Evolutionary conservation across 1,140 invertebrate genomes (phyloP).

Genomic region (Delia radicum): DNA sequence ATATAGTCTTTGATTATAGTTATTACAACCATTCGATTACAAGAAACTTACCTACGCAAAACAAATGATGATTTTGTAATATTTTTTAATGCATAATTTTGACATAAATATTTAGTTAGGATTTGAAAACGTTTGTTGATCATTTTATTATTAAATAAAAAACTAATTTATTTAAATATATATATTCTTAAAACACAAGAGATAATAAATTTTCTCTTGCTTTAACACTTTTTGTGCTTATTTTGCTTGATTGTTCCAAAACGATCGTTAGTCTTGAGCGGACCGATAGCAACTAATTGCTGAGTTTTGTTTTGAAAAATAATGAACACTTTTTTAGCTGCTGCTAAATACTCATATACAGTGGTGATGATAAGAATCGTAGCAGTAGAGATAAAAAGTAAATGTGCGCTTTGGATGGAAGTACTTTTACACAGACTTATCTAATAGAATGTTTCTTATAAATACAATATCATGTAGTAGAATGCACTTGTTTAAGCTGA

Average conservation of each 20-base stretch:
- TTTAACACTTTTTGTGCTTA: not conserved
- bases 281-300: not conserved
- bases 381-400: no score
- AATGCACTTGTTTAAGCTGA: no score
- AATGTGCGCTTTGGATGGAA: no score
- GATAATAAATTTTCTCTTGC: not conserved
- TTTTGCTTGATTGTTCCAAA: not conserved
- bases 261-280: not conserved
- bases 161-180: not conserved
- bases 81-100: not conserved
- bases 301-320: not conserved
- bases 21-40: not conserved
- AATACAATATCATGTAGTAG: no score
- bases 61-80: not conserved
- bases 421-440: no score
- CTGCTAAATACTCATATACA: not conserved
- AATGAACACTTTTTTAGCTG: constrained; percentile 7
- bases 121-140: not conserved
- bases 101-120: not conserved
- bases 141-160: not conserved
- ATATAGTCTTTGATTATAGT: no score
- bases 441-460: no score
- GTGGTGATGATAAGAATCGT: no score
- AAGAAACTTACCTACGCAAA: not conserved
- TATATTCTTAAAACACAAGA: not conserved